phyloP scores from a whole-genome alignment of 2,888 invertebrate genomes.

The Myopa testacea region DNA sequence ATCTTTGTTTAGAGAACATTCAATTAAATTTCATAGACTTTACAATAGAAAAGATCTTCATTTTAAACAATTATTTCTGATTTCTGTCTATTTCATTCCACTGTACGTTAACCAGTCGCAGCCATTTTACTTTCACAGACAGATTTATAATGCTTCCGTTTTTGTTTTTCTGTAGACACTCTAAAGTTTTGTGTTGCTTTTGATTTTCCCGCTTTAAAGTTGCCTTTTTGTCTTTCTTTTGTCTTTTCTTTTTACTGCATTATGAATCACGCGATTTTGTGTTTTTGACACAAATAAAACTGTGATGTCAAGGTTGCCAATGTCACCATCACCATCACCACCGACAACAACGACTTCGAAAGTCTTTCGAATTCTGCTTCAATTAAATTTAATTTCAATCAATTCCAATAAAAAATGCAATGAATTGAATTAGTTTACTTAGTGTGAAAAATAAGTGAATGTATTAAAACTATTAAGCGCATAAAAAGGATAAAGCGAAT shows the following conservation, averaged over 20 bases:
- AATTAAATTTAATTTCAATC: too few relatives aligned
- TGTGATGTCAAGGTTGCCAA: slow-evolving; percentile 21
- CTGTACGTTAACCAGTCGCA: background rate
- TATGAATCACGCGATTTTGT: slow-evolving; percentile 30
- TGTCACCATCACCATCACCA: background rate
- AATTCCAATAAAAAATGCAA: too few relatives aligned
- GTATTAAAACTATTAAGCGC: too few relatives aligned
- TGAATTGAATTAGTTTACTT: too few relatives aligned
- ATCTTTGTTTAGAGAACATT: too few relatives aligned
- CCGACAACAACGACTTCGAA: background rate
- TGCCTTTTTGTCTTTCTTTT: background rate
- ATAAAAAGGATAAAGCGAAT: too few relatives aligned
- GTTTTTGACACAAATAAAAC: slow-evolving; percentile 19
- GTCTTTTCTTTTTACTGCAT: slow-evolving; percentile 14
- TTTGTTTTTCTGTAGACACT: background rate
- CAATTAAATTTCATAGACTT: too few relatives aligned
- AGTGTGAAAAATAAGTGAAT: too few relatives aligned
- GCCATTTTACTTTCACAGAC: slow-evolving; percentile 1
- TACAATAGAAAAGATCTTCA: too few relatives aligned
- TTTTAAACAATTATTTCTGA: background rate
- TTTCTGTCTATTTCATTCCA: background rate
- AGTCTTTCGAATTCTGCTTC: background rate
- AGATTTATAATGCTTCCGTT: background rate
- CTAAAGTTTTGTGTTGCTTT: background rate
- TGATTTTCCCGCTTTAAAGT: background rate